Evolutionary conservation across 2,888 invertebrate species (phyloP).

Genomic region (Cheilosia urbana): DNA sequence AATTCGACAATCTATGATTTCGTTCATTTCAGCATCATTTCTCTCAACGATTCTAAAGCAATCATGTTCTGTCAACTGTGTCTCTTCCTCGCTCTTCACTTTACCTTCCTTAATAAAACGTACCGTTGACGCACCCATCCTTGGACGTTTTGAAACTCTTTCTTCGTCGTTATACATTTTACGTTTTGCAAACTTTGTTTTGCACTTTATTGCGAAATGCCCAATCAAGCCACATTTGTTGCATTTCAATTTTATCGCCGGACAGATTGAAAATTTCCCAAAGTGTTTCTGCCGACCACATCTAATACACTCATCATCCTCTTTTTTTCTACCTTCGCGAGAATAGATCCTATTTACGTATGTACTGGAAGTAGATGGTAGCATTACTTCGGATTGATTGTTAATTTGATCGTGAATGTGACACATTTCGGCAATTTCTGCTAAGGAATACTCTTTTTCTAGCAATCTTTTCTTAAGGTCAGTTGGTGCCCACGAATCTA

Average conservation of each 20-base stretch:
- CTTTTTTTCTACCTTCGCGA: background rate
- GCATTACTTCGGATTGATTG: slow-evolving; percentile 52
- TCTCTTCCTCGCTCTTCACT: slow-evolving; percentile 26
- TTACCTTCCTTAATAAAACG: slow-evolving; percentile 30
- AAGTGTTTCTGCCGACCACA: slow-evolving; percentile 30
- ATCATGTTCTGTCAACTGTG: slow-evolving; percentile 53
- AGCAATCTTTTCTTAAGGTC: slow-evolving; percentile 73
- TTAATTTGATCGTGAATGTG: too few relatives aligned
- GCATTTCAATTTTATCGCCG: slow-evolving; percentile 38
- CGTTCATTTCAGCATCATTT: slow-evolving; percentile 36
- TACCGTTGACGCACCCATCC: slow-evolving; percentile 16
- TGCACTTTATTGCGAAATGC: slow-evolving; percentile 50
- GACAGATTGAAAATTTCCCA: slow-evolving; percentile 9
- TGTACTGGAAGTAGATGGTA: slow-evolving; percentile 23
- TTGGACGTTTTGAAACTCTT: slow-evolving; percentile 31
- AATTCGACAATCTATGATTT: slow-evolving; percentile 28
- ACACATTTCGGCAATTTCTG: slow-evolving; percentile 53
- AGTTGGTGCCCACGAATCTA: slow-evolving; percentile 61
- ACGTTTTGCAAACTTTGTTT: slow-evolving; percentile 49
- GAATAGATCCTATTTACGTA: too few relatives aligned
- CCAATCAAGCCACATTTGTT: slow-evolving; percentile 63
- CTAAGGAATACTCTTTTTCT: slow-evolving; percentile 67
- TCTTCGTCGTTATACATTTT: slow-evolving; percentile 10
- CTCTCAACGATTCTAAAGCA: slow-evolving; percentile 51
- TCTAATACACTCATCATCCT: slow-evolving; percentile 23